phyloP scores from a whole-genome alignment of 2,113 vertebrate genomes.

The Limanda limanda region DNA sequence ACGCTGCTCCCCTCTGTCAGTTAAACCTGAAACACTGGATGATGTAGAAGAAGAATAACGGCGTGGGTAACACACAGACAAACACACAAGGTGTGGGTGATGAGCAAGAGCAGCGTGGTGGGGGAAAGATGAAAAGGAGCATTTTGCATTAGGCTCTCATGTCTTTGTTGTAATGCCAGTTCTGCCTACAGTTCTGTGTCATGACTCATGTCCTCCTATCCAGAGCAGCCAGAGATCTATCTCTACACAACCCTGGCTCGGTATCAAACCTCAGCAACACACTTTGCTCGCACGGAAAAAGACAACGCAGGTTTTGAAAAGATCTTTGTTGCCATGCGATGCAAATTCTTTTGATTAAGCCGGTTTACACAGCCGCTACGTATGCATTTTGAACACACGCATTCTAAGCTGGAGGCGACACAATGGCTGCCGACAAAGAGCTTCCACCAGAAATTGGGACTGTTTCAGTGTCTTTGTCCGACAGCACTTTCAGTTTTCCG shows the following conservation, averaged over 20 bases:
- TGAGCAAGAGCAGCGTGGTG: constrained; percentile 52
- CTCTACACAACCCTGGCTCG: constrained; percentile 7
- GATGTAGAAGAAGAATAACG: constrained; percentile 13
- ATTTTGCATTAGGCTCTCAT: constrained; percentile 43
- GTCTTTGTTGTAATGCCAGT: constrained; percentile 67
- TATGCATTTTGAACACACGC: constrained; percentile 14
- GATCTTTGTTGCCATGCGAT: constrained; percentile 39
- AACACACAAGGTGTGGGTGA: constrained; percentile 37
- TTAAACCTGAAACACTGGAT: constrained; percentile 48
- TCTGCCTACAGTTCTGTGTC: constrained; percentile 59
- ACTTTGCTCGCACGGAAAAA: constrained; percentile 11
- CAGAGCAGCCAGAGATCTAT: constrained; percentile 39
- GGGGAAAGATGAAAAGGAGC: constrained; percentile 64
- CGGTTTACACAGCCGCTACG: background rate
- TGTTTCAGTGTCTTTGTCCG: constrained; percentile 6
- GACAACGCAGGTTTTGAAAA: constrained; percentile 22
- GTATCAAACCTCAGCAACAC: constrained; percentile 29
- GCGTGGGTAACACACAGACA: constrained; percentile 14
- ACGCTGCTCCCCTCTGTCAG: constrained; percentile 36
- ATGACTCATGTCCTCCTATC: constrained; percentile 68
- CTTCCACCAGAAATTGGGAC: background rate
- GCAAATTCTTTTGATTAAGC: constrained; percentile 41
- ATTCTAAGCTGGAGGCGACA: constrained; percentile 3
- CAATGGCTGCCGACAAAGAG: constrained; percentile 1
- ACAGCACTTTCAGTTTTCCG: constrained; percentile 5